These are phyloP conservation scores for Phrynocephalus versicolor DNA, from an alignment of 2,113 vertebrate species.

Conservation along the genomic window DNA sequence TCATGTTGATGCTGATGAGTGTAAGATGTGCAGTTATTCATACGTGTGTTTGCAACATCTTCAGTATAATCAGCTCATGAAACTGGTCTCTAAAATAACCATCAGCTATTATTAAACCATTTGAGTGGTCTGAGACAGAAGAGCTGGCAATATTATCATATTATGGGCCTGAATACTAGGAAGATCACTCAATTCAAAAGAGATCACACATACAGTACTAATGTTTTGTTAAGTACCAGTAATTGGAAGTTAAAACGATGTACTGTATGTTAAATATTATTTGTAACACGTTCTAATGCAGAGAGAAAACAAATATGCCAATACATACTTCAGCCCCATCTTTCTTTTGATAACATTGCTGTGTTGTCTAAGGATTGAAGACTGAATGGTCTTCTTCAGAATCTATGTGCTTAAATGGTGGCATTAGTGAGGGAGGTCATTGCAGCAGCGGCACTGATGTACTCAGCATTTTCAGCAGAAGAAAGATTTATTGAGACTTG, in stretches of 20 bases:
- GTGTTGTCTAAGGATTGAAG: background rate
- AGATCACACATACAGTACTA: background rate
- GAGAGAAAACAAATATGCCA: background rate
- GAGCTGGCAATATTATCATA: background rate
- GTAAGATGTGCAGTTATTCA: constrained; percentile 6
- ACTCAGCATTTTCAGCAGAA: background rate
- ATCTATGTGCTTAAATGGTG: background rate
- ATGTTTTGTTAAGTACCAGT: constrained; percentile 18
- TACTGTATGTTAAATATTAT: constrained; percentile 15
- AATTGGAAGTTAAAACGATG: constrained; percentile 6
- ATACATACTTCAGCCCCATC: too few relatives aligned
- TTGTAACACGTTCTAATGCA: too few relatives aligned
- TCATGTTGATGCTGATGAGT: background rate
- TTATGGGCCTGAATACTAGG: background rate
- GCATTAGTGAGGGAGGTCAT: background rate
- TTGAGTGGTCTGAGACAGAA: background rate
- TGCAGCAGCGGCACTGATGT: background rate
- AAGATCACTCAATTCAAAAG: background rate
- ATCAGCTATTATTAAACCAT: background rate
- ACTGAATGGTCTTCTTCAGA: background rate
- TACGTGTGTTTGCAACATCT: background rate
- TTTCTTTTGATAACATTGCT: background rate
- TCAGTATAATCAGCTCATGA: background rate
- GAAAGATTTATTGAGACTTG: background rate
- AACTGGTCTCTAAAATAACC: background rate